phyloP scores from a whole-genome alignment of 2,888 invertebrate genomes.

The Mythimna impura region DNA sequence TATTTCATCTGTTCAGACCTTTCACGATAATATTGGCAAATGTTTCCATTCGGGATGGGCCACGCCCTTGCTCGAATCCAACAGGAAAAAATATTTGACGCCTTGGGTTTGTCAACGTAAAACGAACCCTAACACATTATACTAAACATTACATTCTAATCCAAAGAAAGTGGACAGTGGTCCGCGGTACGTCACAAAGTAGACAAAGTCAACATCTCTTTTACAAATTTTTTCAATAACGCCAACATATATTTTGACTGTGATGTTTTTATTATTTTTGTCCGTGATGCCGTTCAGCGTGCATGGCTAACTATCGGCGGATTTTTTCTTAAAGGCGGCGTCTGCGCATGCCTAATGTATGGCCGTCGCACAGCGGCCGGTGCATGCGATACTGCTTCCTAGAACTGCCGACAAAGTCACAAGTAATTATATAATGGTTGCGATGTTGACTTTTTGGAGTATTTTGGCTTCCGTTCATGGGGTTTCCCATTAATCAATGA shows the following conservation, averaged over 20 bases:
- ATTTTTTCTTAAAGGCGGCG: constrained; percentile 82
- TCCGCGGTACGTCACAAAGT: constrained; percentile 86
- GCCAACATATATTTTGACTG: constrained; percentile 90
- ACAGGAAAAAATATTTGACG: constrained; percentile 70
- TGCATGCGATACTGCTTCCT: constrained; percentile 73
- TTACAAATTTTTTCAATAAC: constrained; percentile 80
- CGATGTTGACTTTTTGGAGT: constrained; percentile 85
- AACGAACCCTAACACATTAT: constrained; percentile 37
- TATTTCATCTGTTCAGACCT: constrained; percentile 90
- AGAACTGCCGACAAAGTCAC: constrained; percentile 85
- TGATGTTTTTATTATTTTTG: constrained; percentile 91
- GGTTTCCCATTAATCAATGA: constrained; percentile 83
- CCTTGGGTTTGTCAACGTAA: constrained; percentile 38
- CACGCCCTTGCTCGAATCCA: constrained; percentile 85
- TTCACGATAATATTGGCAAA: constrained; percentile 90
- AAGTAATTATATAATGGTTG: constrained; percentile 86
- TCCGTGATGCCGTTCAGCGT: constrained; percentile 80
- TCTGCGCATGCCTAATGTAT: constrained; percentile 80
- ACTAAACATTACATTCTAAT: constrained; percentile 61
- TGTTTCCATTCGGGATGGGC: constrained; percentile 89
- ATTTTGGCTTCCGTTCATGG: constrained; percentile 87
- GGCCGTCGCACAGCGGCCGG: constrained; percentile 66
- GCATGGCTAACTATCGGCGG: constrained; percentile 79
- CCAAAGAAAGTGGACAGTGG: constrained; percentile 68
- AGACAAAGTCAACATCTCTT: constrained; percentile 86